Evolutionary conservation across 2,888 invertebrate genomes (phyloP), one percentile per base, ranked within the genome.

Genomic region (Julus scanicus): DNA sequence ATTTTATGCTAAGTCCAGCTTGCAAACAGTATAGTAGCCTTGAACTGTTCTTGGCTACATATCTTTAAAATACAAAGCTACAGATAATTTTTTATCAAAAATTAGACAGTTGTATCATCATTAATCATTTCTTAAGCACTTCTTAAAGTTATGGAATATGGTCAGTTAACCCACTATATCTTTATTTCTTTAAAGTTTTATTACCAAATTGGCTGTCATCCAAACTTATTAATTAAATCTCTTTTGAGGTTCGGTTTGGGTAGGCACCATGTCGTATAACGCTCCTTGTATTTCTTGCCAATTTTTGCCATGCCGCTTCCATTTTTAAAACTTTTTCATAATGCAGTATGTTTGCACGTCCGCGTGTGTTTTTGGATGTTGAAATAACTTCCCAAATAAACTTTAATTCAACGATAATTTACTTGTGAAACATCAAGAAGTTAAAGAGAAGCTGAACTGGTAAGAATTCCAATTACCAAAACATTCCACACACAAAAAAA

Each of bases 231-330:
- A 71, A 71, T 71, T 71, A 71, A 3, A 71, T 71, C 20, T 20
- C 17, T 3, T 3, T 20, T 57, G 57, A 71, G 63, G 63, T 20
- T 71, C 57, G 57, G n/a, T 57, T 20, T 71, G 63, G 63, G 63
- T n/a, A 63, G 20, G 20, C 3, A 20, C 20, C 20, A 44, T 44
- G 29, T 29, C 29, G 29, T 29, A 0, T 5, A 5, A 57, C 53
- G 15, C 57, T 17, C 57, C 57, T 57, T 57, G 57, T 57, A 57
- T 57, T 57, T 57, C 20, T 71, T 71, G 63, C 63, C 63, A 71
- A 71, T 20, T 71, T 71, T 17, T 71, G 20, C 20, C 20, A 20
- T 71, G 20, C 20, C n/a, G 20, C 8, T 6, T 71, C 63, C 63
- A 20, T 71, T 71, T 71, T 17, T 71, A 1, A 44, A 5, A 44